Percentiles rank a stretch among this genome's conserved stretches.
These are phyloP conservation scores for Apocrypta bakeri DNA, from an alignment of 1,140 invertebrate genomes.

Conservation along the genomic window DNA sequence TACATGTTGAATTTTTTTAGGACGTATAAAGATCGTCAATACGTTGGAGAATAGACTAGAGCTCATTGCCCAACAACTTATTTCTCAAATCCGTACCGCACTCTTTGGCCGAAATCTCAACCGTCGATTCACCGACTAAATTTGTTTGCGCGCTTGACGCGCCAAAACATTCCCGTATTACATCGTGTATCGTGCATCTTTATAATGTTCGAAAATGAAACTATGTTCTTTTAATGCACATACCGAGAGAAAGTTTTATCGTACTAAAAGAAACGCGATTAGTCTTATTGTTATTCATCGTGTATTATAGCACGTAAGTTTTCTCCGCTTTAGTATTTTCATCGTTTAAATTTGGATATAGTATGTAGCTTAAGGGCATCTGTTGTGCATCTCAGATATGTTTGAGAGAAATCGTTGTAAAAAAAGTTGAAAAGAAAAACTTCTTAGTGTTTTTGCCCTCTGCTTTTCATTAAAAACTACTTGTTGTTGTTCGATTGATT, in stretches of 20 bases:
- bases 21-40: slow-evolving; percentile 90
- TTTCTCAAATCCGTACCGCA: slow-evolving; percentile 94
- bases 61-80: slow-evolving; percentile 93
- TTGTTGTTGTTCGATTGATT: slow-evolving; percentile 44
- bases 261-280: slow-evolving; percentile 38
- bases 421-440: slow-evolving; percentile 28
- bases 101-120: slow-evolving; percentile 96
- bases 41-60: slow-evolving; percentile 96
- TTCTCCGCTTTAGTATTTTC: slow-evolving; percentile 47
- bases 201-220: slow-evolving; percentile 29
- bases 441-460: slow-evolving; percentile 39
- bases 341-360: slow-evolving; percentile 36
- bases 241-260: slow-evolving; percentile 13
- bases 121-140: slow-evolving; percentile 95
- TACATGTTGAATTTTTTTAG: slow-evolving; percentile 56
- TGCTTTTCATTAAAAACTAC: slow-evolving; percentile 40
- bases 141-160: slow-evolving; percentile 45
- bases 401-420: slow-evolving; percentile 8
- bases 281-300: slow-evolving; percentile 49
- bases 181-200: slow-evolving; percentile 22
- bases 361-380: slow-evolving; percentile 2
- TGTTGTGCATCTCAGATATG: not conserved
- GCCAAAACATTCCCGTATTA: slow-evolving; percentile 63
- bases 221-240: slow-evolving; percentile 38
- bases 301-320: slow-evolving; percentile 48